Conservation (phyloP, 2,113 vertebrate species). For the Perccottus glenii region DNA sequence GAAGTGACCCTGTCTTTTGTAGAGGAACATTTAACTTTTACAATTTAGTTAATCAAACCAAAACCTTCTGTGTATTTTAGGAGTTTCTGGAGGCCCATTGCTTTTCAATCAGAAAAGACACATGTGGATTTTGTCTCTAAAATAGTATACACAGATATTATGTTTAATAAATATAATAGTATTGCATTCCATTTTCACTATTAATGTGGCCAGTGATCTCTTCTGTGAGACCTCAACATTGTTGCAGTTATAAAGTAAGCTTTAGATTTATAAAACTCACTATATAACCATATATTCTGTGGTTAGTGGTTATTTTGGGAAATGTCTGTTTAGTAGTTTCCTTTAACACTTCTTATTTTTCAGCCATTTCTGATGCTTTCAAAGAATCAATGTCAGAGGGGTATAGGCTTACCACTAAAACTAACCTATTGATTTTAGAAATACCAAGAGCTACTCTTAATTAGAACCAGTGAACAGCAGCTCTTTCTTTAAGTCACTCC, state of each 20-base stretch:
- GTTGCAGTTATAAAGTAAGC: not conserved
- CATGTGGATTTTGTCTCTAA: too few species aligned
- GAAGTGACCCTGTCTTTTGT: slow-evolving; percentile 20
- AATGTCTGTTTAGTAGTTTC: not conserved
- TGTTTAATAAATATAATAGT: too few species aligned
- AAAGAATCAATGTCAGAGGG: slow-evolving; percentile 32
- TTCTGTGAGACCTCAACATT: too few species aligned
- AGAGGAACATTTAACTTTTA: slow-evolving; percentile 20
- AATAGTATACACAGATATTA: too few species aligned
- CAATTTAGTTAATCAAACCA: not conserved
- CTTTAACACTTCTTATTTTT: slow-evolving; percentile 15
- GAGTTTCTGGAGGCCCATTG: not conserved
- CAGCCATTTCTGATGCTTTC: slow-evolving; percentile 25
- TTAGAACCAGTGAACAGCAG: slow-evolving; percentile 34
- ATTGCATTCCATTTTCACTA: too few species aligned
- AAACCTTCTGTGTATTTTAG: not conserved
- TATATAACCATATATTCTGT: not conserved
- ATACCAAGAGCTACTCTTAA: slow-evolving; percentile 34
- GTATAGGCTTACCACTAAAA: slow-evolving; percentile 48
- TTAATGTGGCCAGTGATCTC: too few species aligned
- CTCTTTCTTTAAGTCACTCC: slow-evolving; percentile 9
- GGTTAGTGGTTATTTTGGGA: not conserved
- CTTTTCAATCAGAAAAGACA: not conserved
- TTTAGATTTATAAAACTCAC: not conserved
- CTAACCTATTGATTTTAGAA: slow-evolving; percentile 47